Evolutionary conservation across 2,797 vertebrate genomes (phyloP).

Genomic region (Enteromius thamalakanensis): DNA sequence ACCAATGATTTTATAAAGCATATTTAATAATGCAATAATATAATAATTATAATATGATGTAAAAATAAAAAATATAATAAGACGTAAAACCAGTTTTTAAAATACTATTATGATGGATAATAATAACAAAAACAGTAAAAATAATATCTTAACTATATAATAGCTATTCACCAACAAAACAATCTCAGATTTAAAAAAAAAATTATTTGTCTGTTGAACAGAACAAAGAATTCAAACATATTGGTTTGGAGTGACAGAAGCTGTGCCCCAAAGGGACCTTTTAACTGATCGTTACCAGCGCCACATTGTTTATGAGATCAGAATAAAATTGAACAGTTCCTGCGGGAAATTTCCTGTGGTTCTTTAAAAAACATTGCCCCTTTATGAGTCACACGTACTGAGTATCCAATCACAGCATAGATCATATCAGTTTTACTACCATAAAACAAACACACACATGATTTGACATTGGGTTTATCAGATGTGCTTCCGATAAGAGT

Average conservation of each 20-base stretch:
- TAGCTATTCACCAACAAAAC: neutral
- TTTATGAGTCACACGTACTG: neutral
- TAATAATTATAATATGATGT: neutral
- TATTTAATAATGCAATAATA: neutral
- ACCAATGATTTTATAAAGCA: neutral
- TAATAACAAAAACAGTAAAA: neutral
- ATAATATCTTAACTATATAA: neutral
- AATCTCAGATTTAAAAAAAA: neutral
- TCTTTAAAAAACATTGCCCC: conserved; percentile 2
- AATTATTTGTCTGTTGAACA: neutral
- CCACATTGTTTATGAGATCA: conserved; percentile 33
- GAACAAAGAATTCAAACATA: neutral
- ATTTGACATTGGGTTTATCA: conserved; percentile 19
- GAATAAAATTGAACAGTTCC: conserved; percentile 18
- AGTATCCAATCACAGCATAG: conserved; percentile 17
- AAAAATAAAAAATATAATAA: no score
- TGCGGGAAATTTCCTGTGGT: conserved; percentile 15
- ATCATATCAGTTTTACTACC: conserved; percentile 40
- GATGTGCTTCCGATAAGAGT: conserved; percentile 7
- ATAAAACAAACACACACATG: conserved; percentile 27
- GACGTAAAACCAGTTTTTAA: neutral
- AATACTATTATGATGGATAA: neutral
- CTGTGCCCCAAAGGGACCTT: neutral
- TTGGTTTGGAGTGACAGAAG: conserved; percentile 8
- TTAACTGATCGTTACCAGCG: conserved; percentile 20